Evolutionary conservation across 2,113 vertebrate genomes (phyloP).

Genomic region (Rhinoderma darwinii): DNA sequence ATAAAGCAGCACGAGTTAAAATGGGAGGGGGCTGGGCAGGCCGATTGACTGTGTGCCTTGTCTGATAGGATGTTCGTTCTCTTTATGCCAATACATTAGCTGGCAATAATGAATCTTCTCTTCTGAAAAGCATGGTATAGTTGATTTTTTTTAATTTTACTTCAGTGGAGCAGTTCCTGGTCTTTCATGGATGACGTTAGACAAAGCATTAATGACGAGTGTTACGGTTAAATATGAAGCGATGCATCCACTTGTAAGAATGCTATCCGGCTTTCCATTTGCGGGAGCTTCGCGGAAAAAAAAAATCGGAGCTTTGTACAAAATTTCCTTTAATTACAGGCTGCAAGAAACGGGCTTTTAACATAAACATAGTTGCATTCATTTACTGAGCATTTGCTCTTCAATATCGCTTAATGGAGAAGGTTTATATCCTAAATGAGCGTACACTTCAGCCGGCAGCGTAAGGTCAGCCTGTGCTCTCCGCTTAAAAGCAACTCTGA

Average conservation of each 20-base stretch:
- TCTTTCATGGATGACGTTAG: slow-evolving; percentile 89
- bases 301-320: slow-evolving; percentile 90
- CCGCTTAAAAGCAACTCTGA: slow-evolving; percentile 77
- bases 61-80: slow-evolving; percentile 97
- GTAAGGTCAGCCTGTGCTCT: slow-evolving; percentile 74
- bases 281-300: slow-evolving; percentile 92
- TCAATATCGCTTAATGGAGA: slow-evolving; percentile 88
- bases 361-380: slow-evolving; percentile 93
- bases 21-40: slow-evolving; percentile 81
- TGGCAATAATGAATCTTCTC: slow-evolving; percentile 95
- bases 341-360: slow-evolving; percentile 94
- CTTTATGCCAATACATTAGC: slow-evolving; percentile 99
- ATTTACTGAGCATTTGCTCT: slow-evolving; percentile 91
- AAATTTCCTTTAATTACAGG: slow-evolving; percentile 93
- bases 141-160: slow-evolving; percentile 97
- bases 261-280: slow-evolving; percentile 98
- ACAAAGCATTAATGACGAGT: slow-evolving; percentile 93
- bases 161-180: slow-evolving; percentile 91
- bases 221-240: slow-evolving; percentile 93
- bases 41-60: slow-evolving; percentile 91
- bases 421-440: slow-evolving; percentile 89
- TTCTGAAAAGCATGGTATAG: slow-evolving; percentile 97
- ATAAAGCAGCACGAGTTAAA: slow-evolving; percentile 97
- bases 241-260: slow-evolving; percentile 88
- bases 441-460: slow-evolving; percentile 80